A percentile compares a stretch with the other conserved stretches of the same genome.
phyloP scores from a whole-genome alignment of 1,140 invertebrate species.

The Gonioctena quinquepunctata region DNA sequence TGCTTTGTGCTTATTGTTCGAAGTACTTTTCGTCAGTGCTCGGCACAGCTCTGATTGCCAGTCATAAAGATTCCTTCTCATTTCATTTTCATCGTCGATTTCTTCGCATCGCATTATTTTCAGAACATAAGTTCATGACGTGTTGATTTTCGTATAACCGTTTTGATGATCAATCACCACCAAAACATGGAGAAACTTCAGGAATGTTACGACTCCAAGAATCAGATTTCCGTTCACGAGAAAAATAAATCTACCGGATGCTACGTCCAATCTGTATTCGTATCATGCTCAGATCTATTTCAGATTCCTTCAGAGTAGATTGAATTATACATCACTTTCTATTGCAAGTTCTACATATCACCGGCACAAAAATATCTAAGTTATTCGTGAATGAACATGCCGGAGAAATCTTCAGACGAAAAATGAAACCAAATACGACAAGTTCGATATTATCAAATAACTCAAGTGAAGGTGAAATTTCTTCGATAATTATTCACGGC shows the following conservation, averaged over 20 bases:
- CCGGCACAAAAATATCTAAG: background rate
- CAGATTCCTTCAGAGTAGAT: background rate
- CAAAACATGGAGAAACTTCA: too few relatives aligned
- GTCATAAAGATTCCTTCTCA: too few relatives aligned
- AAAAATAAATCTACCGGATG: background rate
- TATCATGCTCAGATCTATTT: background rate
- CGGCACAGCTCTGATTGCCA: too few relatives aligned
- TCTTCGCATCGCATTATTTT: too few relatives aligned
- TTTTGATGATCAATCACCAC: too few relatives aligned
- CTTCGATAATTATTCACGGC: background rate
- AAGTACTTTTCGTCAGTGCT: too few relatives aligned
- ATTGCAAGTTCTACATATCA: background rate
- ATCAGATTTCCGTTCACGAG: background rate
- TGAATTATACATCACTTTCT: background rate
- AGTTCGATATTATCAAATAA: conserved; percentile 2
- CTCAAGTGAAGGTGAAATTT: conserved; percentile 1
- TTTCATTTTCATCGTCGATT: too few relatives aligned
- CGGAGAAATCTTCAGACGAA: background rate
- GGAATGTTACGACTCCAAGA: too few relatives aligned
- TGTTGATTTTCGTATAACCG: too few relatives aligned
- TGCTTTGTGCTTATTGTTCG: too few relatives aligned
- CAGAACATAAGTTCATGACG: too few relatives aligned
- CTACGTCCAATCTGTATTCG: background rate
- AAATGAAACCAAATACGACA: background rate
- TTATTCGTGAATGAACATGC: background rate